These are phyloP conservation scores for Diogma glabrata DNA, from an alignment of 2,888 invertebrate species.

Conservation along the genomic window DNA sequence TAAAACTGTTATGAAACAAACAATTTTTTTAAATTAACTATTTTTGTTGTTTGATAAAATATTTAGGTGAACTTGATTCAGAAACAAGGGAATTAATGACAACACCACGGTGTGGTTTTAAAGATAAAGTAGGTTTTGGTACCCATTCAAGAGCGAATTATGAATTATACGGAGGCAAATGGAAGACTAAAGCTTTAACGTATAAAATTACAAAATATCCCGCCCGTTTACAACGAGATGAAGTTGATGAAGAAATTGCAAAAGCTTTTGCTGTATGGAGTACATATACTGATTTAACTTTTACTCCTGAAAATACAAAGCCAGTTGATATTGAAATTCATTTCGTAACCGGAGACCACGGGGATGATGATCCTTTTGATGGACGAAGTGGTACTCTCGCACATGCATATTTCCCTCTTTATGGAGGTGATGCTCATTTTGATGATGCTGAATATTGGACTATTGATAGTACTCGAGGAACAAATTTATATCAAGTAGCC, in stretches of 20 bases:
- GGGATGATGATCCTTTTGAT: conserved; percentile 93
- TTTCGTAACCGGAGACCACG: conserved; percentile 84
- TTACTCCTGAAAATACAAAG: conserved; percentile 57
- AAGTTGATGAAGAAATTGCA: conserved; percentile 67
- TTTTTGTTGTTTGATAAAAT: too few relatives aligned
- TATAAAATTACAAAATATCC: conserved; percentile 89
- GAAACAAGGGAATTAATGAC: conserved; percentile 71
- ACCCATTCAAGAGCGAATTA: conserved; percentile 73
- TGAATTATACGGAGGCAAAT: conserved; percentile 90
- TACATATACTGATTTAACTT: conserved; percentile 70
- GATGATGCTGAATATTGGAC: conserved; percentile 94
- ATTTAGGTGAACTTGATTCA: conserved; percentile 69
- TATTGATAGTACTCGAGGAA: conserved; percentile 68
- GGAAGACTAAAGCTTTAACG: conserved; percentile 81
- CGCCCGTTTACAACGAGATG: conserved; percentile 49
- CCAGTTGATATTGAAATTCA: conserved; percentile 73
- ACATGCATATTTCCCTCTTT: conserved; percentile 94
- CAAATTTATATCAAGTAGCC: conserved; percentile 85
- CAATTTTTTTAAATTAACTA: too few relatives aligned
- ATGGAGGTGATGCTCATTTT: conserved; percentile 96
- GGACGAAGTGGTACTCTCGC: conserved; percentile 89
- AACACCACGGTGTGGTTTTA: conserved; percentile 81
- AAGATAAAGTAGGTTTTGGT: conserved; percentile 77
- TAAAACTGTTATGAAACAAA: too few relatives aligned
- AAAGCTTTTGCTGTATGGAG: conserved; percentile 84